Base-by-base conservation (phyloP, 2,888 invertebrate species). In the Alloplasta piceator region DNA sequence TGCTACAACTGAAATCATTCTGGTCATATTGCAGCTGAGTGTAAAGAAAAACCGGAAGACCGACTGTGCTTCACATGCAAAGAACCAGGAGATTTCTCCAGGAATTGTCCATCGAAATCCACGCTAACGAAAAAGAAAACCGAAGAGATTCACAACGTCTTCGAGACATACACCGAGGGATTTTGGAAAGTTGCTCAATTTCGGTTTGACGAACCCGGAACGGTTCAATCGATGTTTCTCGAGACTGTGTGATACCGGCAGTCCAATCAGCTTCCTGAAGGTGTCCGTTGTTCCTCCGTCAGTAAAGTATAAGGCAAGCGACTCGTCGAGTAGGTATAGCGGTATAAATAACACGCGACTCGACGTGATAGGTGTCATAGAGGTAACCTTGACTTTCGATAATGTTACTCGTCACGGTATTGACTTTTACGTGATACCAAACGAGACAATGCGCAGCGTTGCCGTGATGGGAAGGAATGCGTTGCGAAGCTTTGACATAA, bases 261-360 rank as follows among this genome's bases (percentile, higher is more conserved):
- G 75, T 12, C 70, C 80, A 38, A 71, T 70, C 26, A 80, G 70
- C 10, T 75, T 75, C 6, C 9, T 75, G 41, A 80, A 75, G 43
- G 36, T 41, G 75, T 55, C 46, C 1, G 12, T 70, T n/a, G 50
- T 70, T 58, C 48, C 80, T 36, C 36, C 46, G 4, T 46, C 48
- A 39, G 60, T 66, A 60, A 46, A 38, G 63, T 67, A 66, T 12
- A 7, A 67, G 26, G 4, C 1, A 26, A 61, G 14, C 52, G 61
- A 61, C 38, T 70, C 39, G 52, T 52, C 60, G 1, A 38, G 56
- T 52, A 52, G 14, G 39, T 70, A 76, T 38, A 39, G 55, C 5
- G 76, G 76, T 52, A 76, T 70, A 0, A 76, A 74, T 14, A 64
- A 74, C 39, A 41, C 61, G 50, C 60, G 14, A 16, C 56, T 43